phyloP scores from a whole-genome alignment of 1,140 invertebrate genomes.

The Drosophila pseudoananassae region DNA sequence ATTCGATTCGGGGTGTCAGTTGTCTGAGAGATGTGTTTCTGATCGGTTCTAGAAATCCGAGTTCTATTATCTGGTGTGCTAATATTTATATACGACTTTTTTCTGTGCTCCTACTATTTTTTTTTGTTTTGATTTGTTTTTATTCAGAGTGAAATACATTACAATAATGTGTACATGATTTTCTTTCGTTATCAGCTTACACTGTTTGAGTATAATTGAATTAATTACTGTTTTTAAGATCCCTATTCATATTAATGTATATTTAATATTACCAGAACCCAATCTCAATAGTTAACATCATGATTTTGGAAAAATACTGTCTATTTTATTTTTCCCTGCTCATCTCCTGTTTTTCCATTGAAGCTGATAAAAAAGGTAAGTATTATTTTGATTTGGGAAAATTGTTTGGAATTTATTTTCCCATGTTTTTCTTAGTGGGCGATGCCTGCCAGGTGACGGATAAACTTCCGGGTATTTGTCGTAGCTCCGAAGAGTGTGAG shows the following conservation, averaged over 20 bases:
- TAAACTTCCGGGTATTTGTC: conserved; percentile 40
- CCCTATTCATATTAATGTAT: background rate
- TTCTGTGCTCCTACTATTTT: background rate
- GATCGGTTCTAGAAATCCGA: conserved; percentile 17
- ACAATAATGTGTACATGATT: background rate
- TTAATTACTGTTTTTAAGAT: background rate
- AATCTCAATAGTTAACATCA: background rate
- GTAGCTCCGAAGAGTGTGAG: conserved; percentile 41
- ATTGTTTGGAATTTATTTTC: background rate
- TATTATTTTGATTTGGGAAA: background rate
- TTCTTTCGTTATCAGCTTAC: background rate
- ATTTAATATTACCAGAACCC: background rate
- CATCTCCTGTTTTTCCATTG: background rate
- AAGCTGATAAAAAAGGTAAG: conserved; percentile 2
- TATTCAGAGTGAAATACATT: background rate
- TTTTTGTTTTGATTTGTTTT: background rate
- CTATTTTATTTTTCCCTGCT: background rate
- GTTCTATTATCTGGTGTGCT: conserved; percentile 8
- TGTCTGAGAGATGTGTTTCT: conserved; percentile 23
- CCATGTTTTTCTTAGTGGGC: conserved; percentile 37
- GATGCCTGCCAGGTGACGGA: conserved; percentile 37
- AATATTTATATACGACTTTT: background rate
- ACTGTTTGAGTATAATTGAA: background rate
- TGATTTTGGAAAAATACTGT: background rate
- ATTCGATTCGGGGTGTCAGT: conserved; percentile 10